Base-by-base conservation (phyloP, 2,888 invertebrate species). In the Calliphora vomitoria region DNA sequence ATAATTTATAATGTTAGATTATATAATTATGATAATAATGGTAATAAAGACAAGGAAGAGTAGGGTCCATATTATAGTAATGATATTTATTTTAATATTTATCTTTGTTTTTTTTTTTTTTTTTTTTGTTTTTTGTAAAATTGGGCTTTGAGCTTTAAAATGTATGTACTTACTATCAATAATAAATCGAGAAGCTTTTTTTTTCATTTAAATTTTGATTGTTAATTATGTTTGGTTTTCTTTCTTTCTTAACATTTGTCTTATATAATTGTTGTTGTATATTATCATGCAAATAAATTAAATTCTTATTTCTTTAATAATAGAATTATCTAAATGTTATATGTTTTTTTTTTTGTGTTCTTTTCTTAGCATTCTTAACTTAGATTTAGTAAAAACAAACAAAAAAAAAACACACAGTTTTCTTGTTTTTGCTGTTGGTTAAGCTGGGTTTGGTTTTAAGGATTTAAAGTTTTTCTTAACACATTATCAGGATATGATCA, bases 201-300 rank as follows among this genome's bases (percentile, higher is more conserved):
- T 44, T 60, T 69, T 47, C 3, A 31, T 74, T 80, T 66, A 58
- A 64, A 66, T 86, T 85, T 85, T 68, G 79, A 84, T 83, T 82
- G 76, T 75, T 89, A 88, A 71, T 85, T 64, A 11, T 53, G 69
- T 80, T 68, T 85, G 85, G 15, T 76, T 78, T 71, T 58, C 11
- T 68, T 60, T 64, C 1, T 20, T 58, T 87, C 76, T 89, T 88
- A 18, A 11, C 3, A 10, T 18, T 18, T 55, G n/a, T 55, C 18
- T 55, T 55, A 18, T 55, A 18, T 8, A 38, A 13, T 38, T 62
- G 72, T 5, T 85, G 69, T 64, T 72, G 66, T 58, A 84, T 90
- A 90, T 88, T 89, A 13, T 78, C 41, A 66, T 68, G 75, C 84
- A 78, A 83, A 78, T 86, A 74, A 86, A 74, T 82, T 74, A 64